phyloP scores from a whole-genome alignment of 2,888 invertebrate species.

The Sminthurinus aureus region DNA sequence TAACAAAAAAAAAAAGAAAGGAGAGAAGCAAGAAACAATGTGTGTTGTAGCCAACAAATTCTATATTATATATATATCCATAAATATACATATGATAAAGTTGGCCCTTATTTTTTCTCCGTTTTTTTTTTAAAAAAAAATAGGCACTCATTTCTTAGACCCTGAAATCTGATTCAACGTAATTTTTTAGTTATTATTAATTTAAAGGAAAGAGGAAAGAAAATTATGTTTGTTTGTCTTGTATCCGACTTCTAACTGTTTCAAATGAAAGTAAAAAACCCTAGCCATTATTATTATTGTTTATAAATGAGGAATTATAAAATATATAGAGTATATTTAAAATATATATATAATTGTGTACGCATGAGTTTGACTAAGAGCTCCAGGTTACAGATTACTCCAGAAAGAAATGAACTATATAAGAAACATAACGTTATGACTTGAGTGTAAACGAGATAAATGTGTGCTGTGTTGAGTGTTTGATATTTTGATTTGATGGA shows the following conservation, averaged over 20 bases:
- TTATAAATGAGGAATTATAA: conserved; percentile 28
- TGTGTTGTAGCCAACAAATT: conserved; percentile 17
- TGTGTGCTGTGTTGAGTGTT: conserved; percentile 31
- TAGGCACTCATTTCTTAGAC: conserved; percentile 39
- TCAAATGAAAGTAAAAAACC: conserved; percentile 15
- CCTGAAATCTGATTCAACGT: conserved; percentile 39
- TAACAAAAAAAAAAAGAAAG: no score
- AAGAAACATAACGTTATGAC: conserved; percentile 1
- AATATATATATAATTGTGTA: not conserved
- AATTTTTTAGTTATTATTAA: conserved; percentile 40
- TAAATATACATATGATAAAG: no score
- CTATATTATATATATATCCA: conserved; percentile 15
- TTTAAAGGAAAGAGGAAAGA: conserved; percentile 23
- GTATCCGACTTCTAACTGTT: conserved; percentile 19
- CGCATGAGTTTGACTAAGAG: conserved; percentile 27
- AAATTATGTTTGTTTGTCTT: conserved; percentile 34
- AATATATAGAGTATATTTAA: no score
- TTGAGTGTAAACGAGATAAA: conserved; percentile 15
- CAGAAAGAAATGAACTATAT: no score
- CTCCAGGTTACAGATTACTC: conserved; percentile 1
- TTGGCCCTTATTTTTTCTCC: conserved; percentile 30
- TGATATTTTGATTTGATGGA: conserved; percentile 30
- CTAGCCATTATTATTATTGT: conserved; percentile 20
- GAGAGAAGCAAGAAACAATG: no score
- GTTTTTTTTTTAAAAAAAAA: conserved; percentile 29